Evolutionary conservation across 2,797 vertebrate genomes (phyloP), one percentile per base, ranked within the genome.

Genomic region (Pantherophis vulpinus): DNA sequence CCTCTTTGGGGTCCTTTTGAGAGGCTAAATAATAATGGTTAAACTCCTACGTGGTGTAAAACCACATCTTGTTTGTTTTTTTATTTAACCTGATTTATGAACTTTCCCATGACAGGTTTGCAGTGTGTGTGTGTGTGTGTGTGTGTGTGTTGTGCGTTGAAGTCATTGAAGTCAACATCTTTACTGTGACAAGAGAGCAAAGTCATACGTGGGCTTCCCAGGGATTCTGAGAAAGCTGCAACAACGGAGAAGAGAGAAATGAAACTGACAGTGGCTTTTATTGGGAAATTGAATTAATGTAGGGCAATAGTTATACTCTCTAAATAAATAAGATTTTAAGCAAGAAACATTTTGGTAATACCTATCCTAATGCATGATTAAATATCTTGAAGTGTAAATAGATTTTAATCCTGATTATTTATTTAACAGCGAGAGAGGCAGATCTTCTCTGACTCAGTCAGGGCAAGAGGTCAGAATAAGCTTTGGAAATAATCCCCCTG

Each of bases 331-430:
- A 83, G 20, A 83, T 47, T 83, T 83, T 23, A n/a, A 54, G 14
- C 12, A 58, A 92, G 83, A 90, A 66, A 95, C 92, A 87, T 93
- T 91, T 91, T 92, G 23, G 83, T n/a, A n/a, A 93, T 42, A 56
- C 27, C 2, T n/a, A 4, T 89, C 25, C 90, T n/a, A 86, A 83
- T 47, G 16, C 79, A 47, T 47, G 47, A 83, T 63, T 92, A 79
- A 32, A 90, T 70, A 18, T 18, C 79, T 47, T 47, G 42, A 83
- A 83, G 79, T 83, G 79, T 83, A 83, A 83, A 83, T 47, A 83
- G 79, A 83, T 83, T 83, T 83, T 83, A 47, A 83, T 83, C 20
- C 79, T 47, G 37, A 47, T 83, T 83, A 83, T 83, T 83, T 83
- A 83, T 83, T 83, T 83, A 83, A 83, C 42, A 83, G 42, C 0